Evolutionary conservation across 2,113 vertebrate genomes (phyloP).

Genomic region (Erinaceus europaeus): DNA sequence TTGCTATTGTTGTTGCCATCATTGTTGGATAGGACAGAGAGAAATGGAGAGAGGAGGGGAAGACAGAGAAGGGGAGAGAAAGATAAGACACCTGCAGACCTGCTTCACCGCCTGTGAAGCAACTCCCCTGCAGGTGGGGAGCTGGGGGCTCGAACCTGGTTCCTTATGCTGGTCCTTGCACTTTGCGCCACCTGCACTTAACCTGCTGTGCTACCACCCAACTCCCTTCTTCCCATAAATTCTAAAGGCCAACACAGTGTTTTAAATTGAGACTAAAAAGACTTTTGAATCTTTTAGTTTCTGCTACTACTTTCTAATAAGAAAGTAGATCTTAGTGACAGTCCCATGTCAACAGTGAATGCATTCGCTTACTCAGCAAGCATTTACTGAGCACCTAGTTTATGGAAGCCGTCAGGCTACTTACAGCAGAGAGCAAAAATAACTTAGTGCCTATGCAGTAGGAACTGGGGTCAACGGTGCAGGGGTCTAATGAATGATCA

Average conservation of each 20-base stretch:
- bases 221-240: no score
- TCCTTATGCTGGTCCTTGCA: not conserved
- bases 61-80: no score
- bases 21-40: no score
- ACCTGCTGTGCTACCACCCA: no score
- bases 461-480: no score
- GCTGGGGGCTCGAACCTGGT: not conserved
- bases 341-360: not conserved
- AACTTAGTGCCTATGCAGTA: fast-evolving
- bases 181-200: no score
- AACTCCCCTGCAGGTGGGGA: no score
- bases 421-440: not conserved
- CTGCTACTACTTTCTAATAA: not conserved
- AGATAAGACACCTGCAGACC: no score
- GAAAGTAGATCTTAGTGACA: not conserved
- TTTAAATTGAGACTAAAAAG: not conserved
- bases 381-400: not conserved
- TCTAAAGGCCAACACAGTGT: not conserved
- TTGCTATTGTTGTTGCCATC: no score
- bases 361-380: not conserved
- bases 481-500: not conserved
- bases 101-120: no score
- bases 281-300: not conserved
- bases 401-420: no score
- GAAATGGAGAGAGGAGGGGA: no score